Percentiles rank a stretch among this genome's conserved stretches.
Evolutionary conservation across 2,888 invertebrate genomes (phyloP).

Genomic region (Keiferia lycopersicella): DNA sequence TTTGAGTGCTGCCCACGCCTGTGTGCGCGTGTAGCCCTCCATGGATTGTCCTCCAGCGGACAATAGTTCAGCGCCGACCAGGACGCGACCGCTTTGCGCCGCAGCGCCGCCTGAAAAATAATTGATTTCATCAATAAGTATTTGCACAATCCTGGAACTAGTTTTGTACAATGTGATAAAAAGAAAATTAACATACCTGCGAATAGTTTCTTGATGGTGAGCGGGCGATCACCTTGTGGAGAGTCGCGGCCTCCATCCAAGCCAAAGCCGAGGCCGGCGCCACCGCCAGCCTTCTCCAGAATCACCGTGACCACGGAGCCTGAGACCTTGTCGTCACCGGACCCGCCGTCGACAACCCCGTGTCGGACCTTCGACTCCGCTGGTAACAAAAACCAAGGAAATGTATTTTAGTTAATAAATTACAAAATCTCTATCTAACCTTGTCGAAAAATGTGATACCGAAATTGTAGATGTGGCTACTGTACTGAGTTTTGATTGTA

Average conservation of each 20-base stretch:
- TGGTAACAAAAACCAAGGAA: constrained; percentile 42
- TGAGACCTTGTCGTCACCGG: constrained; percentile 39
- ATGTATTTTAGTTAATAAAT: no score
- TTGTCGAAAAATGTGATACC: not conserved
- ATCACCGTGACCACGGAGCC: constrained; percentile 65
- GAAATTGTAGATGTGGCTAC: not conserved
- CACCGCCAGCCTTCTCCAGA: constrained; percentile 83
- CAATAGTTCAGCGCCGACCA: constrained; percentile 93
- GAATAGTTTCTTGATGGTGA: constrained; percentile 95
- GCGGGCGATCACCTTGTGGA: constrained; percentile 92
- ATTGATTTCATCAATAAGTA: constrained; percentile 3
- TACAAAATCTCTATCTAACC: no score
- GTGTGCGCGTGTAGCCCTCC: constrained; percentile 92
- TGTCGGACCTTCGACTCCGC: constrained; percentile 71
- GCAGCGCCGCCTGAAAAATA: constrained; percentile 89
- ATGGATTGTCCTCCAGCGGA: constrained; percentile 91
- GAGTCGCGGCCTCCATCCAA: constrained; percentile 97
- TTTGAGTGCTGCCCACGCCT: constrained; percentile 97
- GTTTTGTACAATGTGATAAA: not conserved
- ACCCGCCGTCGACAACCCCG: constrained; percentile 39
- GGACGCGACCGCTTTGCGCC: constrained; percentile 90
- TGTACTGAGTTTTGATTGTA: not conserved
- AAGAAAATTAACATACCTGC: constrained; percentile 86
- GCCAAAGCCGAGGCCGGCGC: constrained; percentile 95
- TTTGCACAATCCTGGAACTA: not conserved